A percentile compares a stretch with the other conserved stretches of the same genome.
phyloP scores from a whole-genome alignment of 2,888 invertebrate genomes.

The Caenorhabditis japonica region DNA sequence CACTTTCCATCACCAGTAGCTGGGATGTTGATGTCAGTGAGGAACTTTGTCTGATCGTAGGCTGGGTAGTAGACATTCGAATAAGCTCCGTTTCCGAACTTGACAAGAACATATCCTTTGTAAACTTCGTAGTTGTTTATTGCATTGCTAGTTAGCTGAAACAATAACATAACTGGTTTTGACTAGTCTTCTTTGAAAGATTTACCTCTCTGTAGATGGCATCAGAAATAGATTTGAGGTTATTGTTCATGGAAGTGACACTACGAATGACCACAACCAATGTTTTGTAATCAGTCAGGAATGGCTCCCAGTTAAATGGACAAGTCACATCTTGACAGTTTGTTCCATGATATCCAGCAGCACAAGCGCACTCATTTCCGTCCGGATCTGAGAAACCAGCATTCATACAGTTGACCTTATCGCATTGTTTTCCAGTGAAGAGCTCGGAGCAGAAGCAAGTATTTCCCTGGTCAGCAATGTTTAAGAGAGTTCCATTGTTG shows the following conservation, averaged over 20 bases:
- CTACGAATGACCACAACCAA: conserved; percentile 61
- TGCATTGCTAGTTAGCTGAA: conserved; percentile 26
- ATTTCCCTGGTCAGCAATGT: conserved; percentile 25
- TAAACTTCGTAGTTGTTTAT: conserved; percentile 47
- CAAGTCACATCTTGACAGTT: conserved; percentile 68
- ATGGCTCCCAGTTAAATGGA: conserved; percentile 58
- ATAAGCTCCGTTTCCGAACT: conserved; percentile 54
- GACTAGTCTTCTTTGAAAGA: too few species aligned
- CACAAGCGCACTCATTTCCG: conserved; percentile 57
- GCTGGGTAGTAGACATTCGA: conserved; percentile 42
- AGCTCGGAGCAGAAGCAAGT: conserved; percentile 67
- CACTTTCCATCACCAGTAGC: conserved; percentile 44
- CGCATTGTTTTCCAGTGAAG: conserved; percentile 63
- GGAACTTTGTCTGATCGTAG: conserved; percentile 35
- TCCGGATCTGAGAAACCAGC: conserved; percentile 60
- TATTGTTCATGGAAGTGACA: conserved; percentile 55
- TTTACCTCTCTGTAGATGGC: conserved; percentile 45
- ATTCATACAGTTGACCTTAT: conserved; percentile 68
- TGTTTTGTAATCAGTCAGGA: conserved; percentile 62
- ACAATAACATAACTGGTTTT: not conserved
- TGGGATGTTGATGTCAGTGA: conserved; percentile 35
- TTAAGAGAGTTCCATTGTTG: conserved; percentile 57
- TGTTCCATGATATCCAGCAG: conserved; percentile 59
- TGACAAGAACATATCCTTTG: conserved; percentile 57
- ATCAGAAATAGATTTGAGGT: conserved; percentile 34